Conservation (phyloP, 1,140 invertebrate genomes). For the Cyphomyrmex costatus region DNA sequence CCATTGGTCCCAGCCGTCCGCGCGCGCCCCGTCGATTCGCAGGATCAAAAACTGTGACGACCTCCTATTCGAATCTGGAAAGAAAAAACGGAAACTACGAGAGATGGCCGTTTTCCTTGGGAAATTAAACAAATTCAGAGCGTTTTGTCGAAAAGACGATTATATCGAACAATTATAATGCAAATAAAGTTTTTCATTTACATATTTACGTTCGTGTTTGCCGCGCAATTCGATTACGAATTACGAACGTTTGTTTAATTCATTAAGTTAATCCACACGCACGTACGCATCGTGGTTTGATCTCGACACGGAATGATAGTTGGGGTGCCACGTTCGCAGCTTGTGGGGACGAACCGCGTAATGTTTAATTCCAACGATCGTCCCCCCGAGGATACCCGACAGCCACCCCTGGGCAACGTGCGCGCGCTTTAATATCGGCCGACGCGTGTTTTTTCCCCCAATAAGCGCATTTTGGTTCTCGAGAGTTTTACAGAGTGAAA, state of each 20-base stretch:
- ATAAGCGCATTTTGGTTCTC: neutral
- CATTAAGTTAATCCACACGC: neutral
- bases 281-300: neutral
- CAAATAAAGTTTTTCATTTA: neutral
- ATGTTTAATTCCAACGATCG: constrained; percentile 46
- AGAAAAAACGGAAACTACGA: too few species aligned
- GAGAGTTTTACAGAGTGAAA: neutral
- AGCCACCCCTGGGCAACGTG: constrained; percentile 51
- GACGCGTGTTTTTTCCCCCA: constrained; percentile 50
- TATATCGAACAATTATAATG: neutral
- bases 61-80: neutral
- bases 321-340: neutral
- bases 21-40: constrained; percentile 23
- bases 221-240: neutral
- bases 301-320: neutral
- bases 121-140: neutral
- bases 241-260: neutral
- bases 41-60: neutral
- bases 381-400: constrained; percentile 57
- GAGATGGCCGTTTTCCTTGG: neutral
- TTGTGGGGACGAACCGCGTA: neutral
- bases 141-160: neutral
- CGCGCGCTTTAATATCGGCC: constrained; percentile 64
- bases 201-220: neutral
- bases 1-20: constrained; percentile 37